Evolutionary conservation across 2,113 vertebrate genomes (phyloP).

Genomic region (Rhinoptilus africanus): DNA sequence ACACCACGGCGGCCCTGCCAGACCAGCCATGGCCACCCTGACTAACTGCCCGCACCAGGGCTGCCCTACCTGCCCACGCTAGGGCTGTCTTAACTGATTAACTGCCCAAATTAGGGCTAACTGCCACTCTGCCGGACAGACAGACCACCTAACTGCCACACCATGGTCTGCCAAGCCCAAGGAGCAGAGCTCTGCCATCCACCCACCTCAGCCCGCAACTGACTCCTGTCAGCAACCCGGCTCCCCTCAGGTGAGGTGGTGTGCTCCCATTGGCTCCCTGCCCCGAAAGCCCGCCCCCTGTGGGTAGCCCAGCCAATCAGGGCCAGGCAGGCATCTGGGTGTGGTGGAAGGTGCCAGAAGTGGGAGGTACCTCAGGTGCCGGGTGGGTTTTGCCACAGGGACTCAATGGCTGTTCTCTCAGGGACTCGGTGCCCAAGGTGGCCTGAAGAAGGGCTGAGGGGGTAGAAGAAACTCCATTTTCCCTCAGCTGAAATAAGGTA

Average conservation of each 20-base stretch:
- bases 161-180: fast-evolving
- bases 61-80: not conserved
- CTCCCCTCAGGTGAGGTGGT: not conserved
- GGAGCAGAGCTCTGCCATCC: fast-evolving
- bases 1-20: fast-evolving
- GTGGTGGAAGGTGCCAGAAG: not conserved
- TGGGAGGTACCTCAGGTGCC: fast-evolving
- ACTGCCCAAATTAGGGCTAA: not conserved
- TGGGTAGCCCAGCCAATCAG: not conserved
- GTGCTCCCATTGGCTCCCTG: not conserved
- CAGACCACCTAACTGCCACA: fast-evolving
- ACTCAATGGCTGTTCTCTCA: fast-evolving
- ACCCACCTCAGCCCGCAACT: fast-evolving
- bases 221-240: fast-evolving
- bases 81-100: not conserved
- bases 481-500: not conserved
- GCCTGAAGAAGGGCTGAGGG: not conserved
- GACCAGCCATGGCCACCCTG: not conserved
- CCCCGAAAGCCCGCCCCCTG: not conserved
- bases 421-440: fast-evolving
- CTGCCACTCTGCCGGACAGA: fast-evolving
- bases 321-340: not conserved
- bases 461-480: not conserved
- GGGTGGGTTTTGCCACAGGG: fast-evolving
- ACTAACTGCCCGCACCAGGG: not conserved